Percentiles rank a stretch among this genome's conserved stretches.
These are phyloP conservation scores for Nannospalax galili DNA, from an alignment of 2,113 vertebrate genomes.

Conservation along the genomic window DNA sequence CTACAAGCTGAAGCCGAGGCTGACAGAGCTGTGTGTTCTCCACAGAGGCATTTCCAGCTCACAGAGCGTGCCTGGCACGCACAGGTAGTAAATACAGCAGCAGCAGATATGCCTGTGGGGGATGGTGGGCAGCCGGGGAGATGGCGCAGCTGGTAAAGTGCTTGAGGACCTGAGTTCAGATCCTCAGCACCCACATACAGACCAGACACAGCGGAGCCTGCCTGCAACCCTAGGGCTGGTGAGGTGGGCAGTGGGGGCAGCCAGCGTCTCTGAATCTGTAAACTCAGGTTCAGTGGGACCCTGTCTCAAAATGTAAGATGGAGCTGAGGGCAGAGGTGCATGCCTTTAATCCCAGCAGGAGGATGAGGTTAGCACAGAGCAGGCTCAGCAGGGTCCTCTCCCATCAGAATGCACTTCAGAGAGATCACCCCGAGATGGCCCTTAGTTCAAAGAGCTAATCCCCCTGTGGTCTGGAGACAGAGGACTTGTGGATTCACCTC, in stretches of 20 bases:
- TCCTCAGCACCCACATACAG: background rate
- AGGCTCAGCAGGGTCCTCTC: background rate
- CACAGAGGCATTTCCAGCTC: background rate
- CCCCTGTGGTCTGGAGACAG: background rate
- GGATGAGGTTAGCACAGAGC: background rate
- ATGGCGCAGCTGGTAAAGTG: background rate
- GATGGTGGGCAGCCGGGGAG: background rate
- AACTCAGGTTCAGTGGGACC: background rate
- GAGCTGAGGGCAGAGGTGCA: background rate
- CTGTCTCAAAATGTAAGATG: background rate
- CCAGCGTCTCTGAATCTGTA: background rate
- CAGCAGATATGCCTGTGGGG: background rate
- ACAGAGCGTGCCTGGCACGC: background rate
- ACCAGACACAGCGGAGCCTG: background rate
- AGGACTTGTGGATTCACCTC: background rate
- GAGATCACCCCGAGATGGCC: background rate
- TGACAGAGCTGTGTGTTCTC: background rate
- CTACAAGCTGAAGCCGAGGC: background rate
- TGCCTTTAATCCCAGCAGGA: too few relatives aligned
- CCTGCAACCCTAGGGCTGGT: background rate
- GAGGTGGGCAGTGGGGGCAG: background rate
- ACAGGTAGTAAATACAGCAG: background rate
- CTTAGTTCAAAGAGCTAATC: background rate
- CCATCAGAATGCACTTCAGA: background rate
- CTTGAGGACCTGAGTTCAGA: background rate